These are phyloP conservation scores for Ylistrum balloti DNA, from an alignment of 1,140 invertebrate genomes.

Conservation along the genomic window DNA sequence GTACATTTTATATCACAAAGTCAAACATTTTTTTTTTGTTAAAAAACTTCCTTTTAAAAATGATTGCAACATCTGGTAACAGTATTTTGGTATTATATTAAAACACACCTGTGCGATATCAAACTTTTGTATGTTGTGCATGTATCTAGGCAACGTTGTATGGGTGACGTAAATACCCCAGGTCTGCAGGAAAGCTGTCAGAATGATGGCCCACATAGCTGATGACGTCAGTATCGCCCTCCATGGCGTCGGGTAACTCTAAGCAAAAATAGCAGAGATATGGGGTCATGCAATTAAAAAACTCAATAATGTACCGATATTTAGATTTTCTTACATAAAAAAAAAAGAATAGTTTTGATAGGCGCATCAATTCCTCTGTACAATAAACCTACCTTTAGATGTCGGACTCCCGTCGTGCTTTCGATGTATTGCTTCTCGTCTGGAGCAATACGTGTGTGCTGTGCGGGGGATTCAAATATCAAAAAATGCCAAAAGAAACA, in stretches of 20 bases:
- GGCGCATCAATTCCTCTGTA: too few species aligned
- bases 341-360: too few species aligned
- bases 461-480: conserved; percentile 38
- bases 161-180: conserved; percentile 96
- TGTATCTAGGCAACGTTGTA: conserved; percentile 95
- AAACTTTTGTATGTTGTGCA: conserved; percentile 93
- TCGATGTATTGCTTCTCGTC: conserved; percentile 33
- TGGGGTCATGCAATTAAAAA: background rate
- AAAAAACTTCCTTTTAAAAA: too few species aligned
- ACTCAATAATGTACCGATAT: background rate
- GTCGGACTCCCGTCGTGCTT: background rate
- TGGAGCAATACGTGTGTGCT: background rate
- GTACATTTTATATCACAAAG: background rate
- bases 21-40: background rate
- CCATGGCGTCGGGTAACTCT: conserved; percentile 85
- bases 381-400: background rate
- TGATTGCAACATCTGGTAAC: too few species aligned
- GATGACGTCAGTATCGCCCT: conserved; percentile 88
- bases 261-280: background rate
- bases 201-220: conserved; percentile 94
- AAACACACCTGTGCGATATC: conserved; percentile 89
- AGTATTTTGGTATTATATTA: too few species aligned
- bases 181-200: conserved; percentile 90
- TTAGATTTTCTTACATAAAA: too few species aligned
- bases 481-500: conserved; percentile 46